phyloP scores from a whole-genome alignment of 1,140 invertebrate species.

The Bradysia coprophila region DNA sequence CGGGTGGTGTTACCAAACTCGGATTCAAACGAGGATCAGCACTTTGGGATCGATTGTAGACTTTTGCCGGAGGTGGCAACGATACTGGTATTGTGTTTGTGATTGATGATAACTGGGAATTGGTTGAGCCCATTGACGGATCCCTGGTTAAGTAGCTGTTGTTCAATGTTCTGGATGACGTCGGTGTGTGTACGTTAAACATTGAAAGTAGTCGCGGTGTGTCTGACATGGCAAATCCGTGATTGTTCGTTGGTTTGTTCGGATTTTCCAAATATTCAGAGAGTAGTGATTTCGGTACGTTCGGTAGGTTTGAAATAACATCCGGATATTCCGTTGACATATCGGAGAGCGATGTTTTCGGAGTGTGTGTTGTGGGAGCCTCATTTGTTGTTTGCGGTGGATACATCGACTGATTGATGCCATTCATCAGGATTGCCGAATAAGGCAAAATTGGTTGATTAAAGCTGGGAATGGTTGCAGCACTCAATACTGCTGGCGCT shows the following conservation, averaged over 20 bases:
- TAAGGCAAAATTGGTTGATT: background rate
- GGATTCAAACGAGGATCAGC: slow-evolving; percentile 22
- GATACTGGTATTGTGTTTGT: background rate
- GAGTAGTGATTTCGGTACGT: background rate
- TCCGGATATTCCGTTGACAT: background rate
- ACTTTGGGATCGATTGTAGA: slow-evolving; percentile 15
- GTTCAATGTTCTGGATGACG: background rate
- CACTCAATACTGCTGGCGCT: background rate
- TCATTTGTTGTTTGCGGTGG: background rate
- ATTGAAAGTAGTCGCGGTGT: background rate
- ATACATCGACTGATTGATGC: background rate
- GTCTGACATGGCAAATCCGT: background rate
- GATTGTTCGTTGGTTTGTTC: background rate
- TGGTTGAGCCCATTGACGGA: background rate
- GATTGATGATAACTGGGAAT: background rate
- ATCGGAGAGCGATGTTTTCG: background rate
- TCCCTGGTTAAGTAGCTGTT: background rate
- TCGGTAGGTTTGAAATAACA: background rate
- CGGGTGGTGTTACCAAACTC: slow-evolving; percentile 16
- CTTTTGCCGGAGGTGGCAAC: background rate
- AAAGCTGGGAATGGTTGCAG: background rate
- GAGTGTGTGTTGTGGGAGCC: background rate
- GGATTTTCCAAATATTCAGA: slow-evolving; percentile 6
- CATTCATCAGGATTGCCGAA: background rate
- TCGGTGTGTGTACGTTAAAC: background rate